These are phyloP conservation scores for Trachemys scripta DNA, from an alignment of 2,113 vertebrate species.

Conservation along the genomic window DNA sequence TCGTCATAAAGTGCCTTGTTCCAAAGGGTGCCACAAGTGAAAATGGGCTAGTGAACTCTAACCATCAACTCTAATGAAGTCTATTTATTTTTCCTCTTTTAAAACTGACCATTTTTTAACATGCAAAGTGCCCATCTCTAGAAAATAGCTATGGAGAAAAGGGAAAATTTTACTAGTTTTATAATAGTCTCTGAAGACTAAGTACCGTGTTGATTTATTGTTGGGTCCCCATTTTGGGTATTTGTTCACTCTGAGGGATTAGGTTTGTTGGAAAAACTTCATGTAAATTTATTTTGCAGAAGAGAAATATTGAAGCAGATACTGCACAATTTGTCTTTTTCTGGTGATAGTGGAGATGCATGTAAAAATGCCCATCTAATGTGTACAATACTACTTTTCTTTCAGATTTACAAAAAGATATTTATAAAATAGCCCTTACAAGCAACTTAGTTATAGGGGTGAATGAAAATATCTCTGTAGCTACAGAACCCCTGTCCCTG, in stretches of 20 bases:
- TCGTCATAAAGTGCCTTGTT: background rate
- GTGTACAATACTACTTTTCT: background rate
- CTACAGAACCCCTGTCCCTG: background rate
- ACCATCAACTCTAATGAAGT: no score
- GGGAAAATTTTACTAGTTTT: background rate
- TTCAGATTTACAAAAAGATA: background rate
- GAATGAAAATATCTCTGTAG: background rate
- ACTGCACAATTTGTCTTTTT: background rate
- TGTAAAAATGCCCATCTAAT: fast-evolving
- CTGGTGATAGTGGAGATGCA: background rate
- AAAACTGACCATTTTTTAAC: background rate
- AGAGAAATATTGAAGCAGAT: background rate
- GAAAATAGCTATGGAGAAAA: background rate
- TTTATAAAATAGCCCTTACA: background rate
- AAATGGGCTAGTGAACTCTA: no score
- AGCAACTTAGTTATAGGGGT: fast-evolving
- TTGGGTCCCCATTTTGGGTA: background rate
- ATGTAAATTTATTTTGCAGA: background rate
- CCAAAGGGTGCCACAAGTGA: background rate
- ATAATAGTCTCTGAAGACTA: background rate
- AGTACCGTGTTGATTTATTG: background rate
- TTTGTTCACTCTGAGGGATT: background rate
- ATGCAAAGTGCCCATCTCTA: background rate
- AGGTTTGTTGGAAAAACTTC: background rate
- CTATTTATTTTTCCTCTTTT: no score